Percentiles rank a stretch among this genome's conserved stretches.
These are phyloP conservation scores for Hyposoter didymator DNA, from an alignment of 2,888 invertebrate genomes.

Conservation along the genomic window DNA sequence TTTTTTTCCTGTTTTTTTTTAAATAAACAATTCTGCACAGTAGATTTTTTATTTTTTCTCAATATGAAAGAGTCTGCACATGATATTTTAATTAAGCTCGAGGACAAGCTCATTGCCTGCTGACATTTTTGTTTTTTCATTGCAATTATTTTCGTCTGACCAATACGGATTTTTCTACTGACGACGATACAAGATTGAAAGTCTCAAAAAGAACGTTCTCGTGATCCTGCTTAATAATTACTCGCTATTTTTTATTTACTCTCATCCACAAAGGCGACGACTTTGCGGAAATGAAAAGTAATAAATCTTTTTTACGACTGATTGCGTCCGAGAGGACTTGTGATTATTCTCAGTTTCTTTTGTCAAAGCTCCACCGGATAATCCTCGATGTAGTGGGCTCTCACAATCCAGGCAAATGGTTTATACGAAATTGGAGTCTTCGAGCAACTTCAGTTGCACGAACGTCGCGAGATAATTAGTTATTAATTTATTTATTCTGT, in stretches of 20 bases:
- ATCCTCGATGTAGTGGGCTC: slow-evolving; percentile 33
- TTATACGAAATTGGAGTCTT: slow-evolving; percentile 36
- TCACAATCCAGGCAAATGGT: slow-evolving; percentile 13
- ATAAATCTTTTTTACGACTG: slow-evolving; percentile 19
- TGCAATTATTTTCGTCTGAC: not conserved
- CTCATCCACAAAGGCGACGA: not conserved
- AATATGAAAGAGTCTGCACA: not conserved
- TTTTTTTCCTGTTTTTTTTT: not conserved
- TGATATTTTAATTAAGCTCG: not conserved
- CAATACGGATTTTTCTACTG: slow-evolving; percentile 10
- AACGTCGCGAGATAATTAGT: slow-evolving; percentile 5
- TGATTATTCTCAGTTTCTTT: slow-evolving; percentile 30
- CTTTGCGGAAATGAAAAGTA: not conserved
- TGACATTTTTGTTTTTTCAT: not conserved
- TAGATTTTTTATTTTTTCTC: not conserved
- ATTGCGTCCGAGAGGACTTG: slow-evolving; percentile 10
- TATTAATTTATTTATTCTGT: not conserved
- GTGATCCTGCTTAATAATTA: not conserved
- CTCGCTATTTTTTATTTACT: not conserved
- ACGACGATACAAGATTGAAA: not conserved
- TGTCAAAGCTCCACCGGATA: slow-evolving; percentile 34
- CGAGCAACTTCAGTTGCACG: slow-evolving; percentile 24
- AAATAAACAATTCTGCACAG: not conserved
- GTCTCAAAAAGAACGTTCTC: not conserved
- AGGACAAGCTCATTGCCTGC: not conserved